These are phyloP conservation scores for Drosophila tropicalis DNA, from an alignment of 1,140 invertebrate genomes.

Conservation along the genomic window DNA sequence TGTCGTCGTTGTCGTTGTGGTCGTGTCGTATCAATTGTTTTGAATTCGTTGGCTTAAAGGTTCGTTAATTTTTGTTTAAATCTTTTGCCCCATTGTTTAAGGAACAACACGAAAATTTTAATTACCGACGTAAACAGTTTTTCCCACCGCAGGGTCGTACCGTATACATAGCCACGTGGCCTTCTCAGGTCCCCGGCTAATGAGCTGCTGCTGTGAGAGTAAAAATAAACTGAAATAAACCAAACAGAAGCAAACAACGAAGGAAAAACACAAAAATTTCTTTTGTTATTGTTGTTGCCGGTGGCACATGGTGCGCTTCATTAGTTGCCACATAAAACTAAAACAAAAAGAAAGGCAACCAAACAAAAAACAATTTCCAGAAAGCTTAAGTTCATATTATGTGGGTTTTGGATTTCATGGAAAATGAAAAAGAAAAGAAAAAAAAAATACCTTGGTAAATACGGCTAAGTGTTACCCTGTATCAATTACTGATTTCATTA, in stretches of 20 bases:
- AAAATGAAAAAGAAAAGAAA: background rate
- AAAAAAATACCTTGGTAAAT: background rate
- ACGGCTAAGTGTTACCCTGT: background rate
- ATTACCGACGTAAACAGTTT: conserved; percentile 35
- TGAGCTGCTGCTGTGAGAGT: conserved; percentile 51
- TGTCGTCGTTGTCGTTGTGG: background rate
- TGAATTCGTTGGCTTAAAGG: background rate
- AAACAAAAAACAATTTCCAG: conserved; percentile 24
- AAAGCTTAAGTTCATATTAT: conserved; percentile 65
- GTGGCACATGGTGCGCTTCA: conserved; percentile 58
- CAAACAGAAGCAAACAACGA: conserved; percentile 8
- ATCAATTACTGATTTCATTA: too few species aligned
- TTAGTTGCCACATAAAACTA: conserved; percentile 50
- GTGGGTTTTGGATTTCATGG: conserved; percentile 57
- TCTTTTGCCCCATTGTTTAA: conserved; percentile 18
- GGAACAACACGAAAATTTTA: conserved; percentile 38
- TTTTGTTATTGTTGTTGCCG: conserved; percentile 14
- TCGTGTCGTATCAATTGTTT: background rate
- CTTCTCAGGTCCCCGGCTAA: conserved; percentile 52
- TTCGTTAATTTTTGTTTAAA: conserved; percentile 24
- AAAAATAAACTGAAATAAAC: conserved; percentile 12
- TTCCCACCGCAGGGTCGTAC: background rate
- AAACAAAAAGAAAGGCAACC: conserved; percentile 36
- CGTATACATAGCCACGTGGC: conserved; percentile 38
- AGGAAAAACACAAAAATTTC: conserved; percentile 43